These are phyloP conservation scores for Corynorhinus townsendii DNA, from an alignment of 2,113 vertebrate species.

Conservation along the genomic window DNA sequence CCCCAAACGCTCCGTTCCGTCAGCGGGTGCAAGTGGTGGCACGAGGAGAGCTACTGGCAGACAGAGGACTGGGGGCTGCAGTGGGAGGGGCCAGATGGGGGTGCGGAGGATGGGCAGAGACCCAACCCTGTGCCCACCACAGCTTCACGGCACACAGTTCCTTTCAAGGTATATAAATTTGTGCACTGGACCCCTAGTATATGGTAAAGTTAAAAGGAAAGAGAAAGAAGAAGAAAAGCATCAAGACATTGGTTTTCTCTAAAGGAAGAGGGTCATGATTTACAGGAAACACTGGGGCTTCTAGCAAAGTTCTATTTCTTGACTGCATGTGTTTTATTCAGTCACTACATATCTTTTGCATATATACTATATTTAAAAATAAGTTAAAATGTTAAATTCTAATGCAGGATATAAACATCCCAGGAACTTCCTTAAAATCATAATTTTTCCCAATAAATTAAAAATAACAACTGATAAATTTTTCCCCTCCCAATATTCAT, in stretches of 20 bases:
- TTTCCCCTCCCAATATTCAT: background rate
- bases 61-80: too few relatives aligned
- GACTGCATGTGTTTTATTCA: background rate
- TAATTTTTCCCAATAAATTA: background rate
- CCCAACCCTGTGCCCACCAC: too few relatives aligned
- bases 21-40: too few relatives aligned
- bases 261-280: background rate
- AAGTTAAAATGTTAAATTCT: background rate
- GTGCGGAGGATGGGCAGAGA: too few relatives aligned
- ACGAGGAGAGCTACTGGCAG: rapidly evolving
- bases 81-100: too few relatives aligned
- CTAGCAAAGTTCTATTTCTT: background rate
- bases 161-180: too few relatives aligned
- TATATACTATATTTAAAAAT: background rate
- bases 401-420: background rate
- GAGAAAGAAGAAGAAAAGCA: background rate
- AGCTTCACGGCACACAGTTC: too few relatives aligned
- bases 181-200: background rate
- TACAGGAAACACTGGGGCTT: background rate
- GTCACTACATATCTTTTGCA: background rate
- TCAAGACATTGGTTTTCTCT: background rate
- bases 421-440: background rate
- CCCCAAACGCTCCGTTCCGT: too few relatives aligned
- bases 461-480: background rate
- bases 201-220: background rate